phyloP scores from a whole-genome alignment of 2,113 vertebrate species.

The Pedionomus torquatus region DNA sequence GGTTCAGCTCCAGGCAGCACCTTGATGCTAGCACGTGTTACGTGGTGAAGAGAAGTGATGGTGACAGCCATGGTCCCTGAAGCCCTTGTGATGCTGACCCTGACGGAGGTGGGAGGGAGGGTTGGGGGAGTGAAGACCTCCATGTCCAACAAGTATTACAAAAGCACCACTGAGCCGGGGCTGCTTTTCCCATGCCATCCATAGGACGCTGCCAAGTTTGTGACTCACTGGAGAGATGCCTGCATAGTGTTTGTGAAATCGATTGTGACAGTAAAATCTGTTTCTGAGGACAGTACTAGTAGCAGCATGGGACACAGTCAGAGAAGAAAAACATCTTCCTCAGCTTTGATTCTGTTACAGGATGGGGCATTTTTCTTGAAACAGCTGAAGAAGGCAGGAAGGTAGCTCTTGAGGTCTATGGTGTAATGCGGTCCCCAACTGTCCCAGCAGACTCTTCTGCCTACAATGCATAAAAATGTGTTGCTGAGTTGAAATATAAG shows the following conservation, averaged over 20 bases:
- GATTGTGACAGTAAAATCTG: conserved; percentile 21
- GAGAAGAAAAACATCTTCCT: not conserved
- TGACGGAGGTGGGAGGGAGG: not conserved
- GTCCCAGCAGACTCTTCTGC: not conserved
- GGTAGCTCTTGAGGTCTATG: not conserved
- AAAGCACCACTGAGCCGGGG: conserved; percentile 10
- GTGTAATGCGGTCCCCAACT: not conserved
- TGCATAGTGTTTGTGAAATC: conserved; percentile 50
- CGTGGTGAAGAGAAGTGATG: not conserved
- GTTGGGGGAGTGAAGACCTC: not conserved
- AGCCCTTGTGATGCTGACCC: not conserved
- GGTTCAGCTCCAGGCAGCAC: not conserved
- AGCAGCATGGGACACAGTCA: not conserved
- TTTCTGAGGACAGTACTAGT: conserved; percentile 5
- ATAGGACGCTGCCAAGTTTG: conserved; percentile 23
- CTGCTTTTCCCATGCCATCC: not conserved
- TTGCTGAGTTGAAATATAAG: not conserved
- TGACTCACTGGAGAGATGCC: not conserved
- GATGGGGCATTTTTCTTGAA: not conserved
- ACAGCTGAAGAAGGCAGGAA: not conserved
- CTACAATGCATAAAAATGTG: not conserved
- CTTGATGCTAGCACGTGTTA: not conserved
- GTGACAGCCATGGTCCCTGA: not conserved
- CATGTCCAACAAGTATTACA: not conserved
- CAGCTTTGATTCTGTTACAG: not conserved